Percentiles rank a stretch among this genome's conserved stretches.
Evolutionary conservation across 2,888 invertebrate species (phyloP).

Genomic region (Leptinotarsa juncta): DNA sequence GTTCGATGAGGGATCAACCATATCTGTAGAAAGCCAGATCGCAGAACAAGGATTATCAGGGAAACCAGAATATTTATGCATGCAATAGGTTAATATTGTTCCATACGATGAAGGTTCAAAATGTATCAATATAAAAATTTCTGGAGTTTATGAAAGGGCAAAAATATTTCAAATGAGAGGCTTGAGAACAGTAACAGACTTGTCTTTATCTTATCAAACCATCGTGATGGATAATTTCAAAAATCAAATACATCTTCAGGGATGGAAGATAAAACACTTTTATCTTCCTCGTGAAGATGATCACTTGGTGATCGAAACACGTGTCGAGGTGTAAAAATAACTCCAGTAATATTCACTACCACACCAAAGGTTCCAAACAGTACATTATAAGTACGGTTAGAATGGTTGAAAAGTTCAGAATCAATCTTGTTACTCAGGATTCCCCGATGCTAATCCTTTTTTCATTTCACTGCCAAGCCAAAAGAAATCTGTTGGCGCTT

Average conservation of each 20-base stretch:
- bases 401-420: background rate
- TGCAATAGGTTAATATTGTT: background rate
- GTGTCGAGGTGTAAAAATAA: too few relatives aligned
- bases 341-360: too few relatives aligned
- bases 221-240: slow-evolving; percentile 20
- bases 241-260: too few relatives aligned
- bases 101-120: background rate
- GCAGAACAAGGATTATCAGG: slow-evolving; percentile 8
- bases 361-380: too few relatives aligned
- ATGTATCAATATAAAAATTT: slow-evolving; percentile 3
- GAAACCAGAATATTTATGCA: background rate
- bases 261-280: too few relatives aligned
- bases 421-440: background rate
- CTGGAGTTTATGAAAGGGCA: slow-evolving; percentile 16
- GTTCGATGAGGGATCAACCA: background rate
- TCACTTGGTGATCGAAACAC: too few relatives aligned
- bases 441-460: background rate
- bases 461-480: background rate
- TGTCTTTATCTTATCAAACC: slow-evolving; percentile 23
- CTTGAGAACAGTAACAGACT: background rate
- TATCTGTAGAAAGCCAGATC: background rate
- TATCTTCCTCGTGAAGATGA: background rate
- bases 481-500: background rate
- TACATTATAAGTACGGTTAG: too few relatives aligned
- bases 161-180: slow-evolving; percentile 27